These are phyloP conservation scores for Erinaceus europaeus DNA, from an alignment of 2,113 vertebrate genomes.

Conservation along the genomic window DNA sequence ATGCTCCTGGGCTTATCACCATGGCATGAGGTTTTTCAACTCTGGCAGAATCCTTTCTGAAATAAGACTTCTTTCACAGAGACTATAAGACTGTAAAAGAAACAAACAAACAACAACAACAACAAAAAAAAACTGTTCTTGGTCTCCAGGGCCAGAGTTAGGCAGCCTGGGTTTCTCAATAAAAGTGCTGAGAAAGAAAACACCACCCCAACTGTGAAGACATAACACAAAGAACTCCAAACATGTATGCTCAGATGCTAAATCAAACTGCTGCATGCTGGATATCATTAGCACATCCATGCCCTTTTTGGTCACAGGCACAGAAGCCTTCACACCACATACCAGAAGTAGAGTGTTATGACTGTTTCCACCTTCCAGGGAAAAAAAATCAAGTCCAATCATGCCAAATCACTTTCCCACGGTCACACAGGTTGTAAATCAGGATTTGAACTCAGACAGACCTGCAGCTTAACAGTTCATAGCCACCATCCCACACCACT, in stretches of 20 bases:
- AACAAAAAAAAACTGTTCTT: not conserved
- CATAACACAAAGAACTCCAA: not conserved
- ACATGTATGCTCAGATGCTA: not conserved
- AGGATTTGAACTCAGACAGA: not conserved
- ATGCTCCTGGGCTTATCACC: not conserved
- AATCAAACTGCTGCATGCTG: not conserved
- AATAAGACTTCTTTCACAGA: slow-evolving; percentile 40
- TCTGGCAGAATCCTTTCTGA: slow-evolving; percentile 35
- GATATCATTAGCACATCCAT: not conserved
- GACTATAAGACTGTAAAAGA: not conserved
- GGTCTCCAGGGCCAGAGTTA: not conserved
- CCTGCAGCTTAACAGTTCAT: not conserved
- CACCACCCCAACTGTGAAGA: not conserved
- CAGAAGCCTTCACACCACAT: not conserved
- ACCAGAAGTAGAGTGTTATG: not conserved
- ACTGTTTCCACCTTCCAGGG: not conserved
- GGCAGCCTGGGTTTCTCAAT: slow-evolving; percentile 31
- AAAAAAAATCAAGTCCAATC: not conserved
- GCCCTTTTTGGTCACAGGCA: not conserved
- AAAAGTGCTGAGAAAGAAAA: not conserved
- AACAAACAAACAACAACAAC: not conserved
- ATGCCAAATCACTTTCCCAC: not conserved
- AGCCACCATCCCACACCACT: not conserved
- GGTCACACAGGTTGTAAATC: not conserved
- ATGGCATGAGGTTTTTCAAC: not conserved